A percentile compares a stretch with the other conserved stretches of the same genome.
These are phyloP conservation scores for Cheilosia impressa DNA, from an alignment of 2,888 invertebrate genomes.

Conservation along the genomic window DNA sequence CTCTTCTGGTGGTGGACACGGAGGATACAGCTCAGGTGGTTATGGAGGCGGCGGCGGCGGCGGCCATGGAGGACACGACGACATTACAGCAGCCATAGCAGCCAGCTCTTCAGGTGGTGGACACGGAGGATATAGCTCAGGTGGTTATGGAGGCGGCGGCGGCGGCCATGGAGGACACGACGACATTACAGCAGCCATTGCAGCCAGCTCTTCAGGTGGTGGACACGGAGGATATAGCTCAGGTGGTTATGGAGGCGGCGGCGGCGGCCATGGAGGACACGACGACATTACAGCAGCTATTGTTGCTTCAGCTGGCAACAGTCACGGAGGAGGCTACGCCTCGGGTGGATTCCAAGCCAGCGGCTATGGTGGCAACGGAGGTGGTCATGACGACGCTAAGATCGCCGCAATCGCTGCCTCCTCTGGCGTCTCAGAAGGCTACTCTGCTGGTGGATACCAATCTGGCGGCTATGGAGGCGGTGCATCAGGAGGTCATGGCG, in stretches of 20 bases:
- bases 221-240: constrained; percentile 13
- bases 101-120: constrained; percentile 35
- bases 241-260: constrained; percentile 36
- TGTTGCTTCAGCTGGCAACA: constrained; percentile 27
- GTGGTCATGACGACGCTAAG: constrained; percentile 50
- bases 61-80: constrained; percentile 52
- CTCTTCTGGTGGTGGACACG: constrained; percentile 30
- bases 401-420: constrained; percentile 58
- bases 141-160: neutral
- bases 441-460: constrained; percentile 40
- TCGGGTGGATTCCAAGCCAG: constrained; percentile 51
- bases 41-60: constrained; percentile 7
- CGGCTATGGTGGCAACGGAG: constrained; percentile 34
- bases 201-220: constrained; percentile 36
- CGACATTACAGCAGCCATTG: constrained; percentile 65
- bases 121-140: constrained; percentile 5
- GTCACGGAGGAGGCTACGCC: constrained; percentile 33
- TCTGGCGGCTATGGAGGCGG: constrained; percentile 12
- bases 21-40: constrained; percentile 16
- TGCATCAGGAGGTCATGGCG: constrained; percentile 11
- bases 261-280: constrained; percentile 49
- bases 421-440: constrained; percentile 28
- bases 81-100: constrained; percentile 58
- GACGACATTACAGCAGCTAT: constrained; percentile 47
- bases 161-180: constrained; percentile 58